Conservation (phyloP, 2,797 vertebrate genomes). For the Bovichtus variegatus region DNA sequence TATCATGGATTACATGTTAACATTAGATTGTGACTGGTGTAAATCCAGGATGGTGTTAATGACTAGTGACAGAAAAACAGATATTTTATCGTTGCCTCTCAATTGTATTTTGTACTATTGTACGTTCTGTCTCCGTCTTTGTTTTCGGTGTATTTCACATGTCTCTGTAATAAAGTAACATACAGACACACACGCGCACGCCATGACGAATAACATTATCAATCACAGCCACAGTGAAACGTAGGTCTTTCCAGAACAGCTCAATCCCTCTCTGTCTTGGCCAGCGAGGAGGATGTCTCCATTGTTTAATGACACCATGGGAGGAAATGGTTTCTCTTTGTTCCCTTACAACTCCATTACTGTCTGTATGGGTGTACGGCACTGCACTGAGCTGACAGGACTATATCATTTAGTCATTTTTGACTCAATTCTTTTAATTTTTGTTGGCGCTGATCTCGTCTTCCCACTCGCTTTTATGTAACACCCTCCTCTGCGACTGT, state of each 20-base stretch:
- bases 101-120: neutral
- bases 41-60: neutral
- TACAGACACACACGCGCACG: slow-evolving; percentile 2
- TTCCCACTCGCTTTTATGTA: slow-evolving; percentile 77
- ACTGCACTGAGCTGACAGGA: slow-evolving; percentile 54
- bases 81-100: neutral
- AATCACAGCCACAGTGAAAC: slow-evolving; percentile 52
- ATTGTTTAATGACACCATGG: slow-evolving; percentile 68
- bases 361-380: slow-evolving; percentile 38
- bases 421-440: slow-evolving; percentile 41
- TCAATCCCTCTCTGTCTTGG: slow-evolving; percentile 52
- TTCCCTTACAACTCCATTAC: slow-evolving; percentile 69
- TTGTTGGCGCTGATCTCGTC: slow-evolving; percentile 53
- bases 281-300: slow-evolving; percentile 65
- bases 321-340: slow-evolving; percentile 69
- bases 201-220: slow-evolving; percentile 49
- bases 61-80: neutral
- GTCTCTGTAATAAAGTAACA: slow-evolving; percentile 17
- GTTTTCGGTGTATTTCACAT: slow-evolving; percentile 35
- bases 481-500: slow-evolving; percentile 63
- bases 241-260: slow-evolving; percentile 39
- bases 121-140: neutral
- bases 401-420: slow-evolving; percentile 67
- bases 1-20: slow-evolving; percentile 19
- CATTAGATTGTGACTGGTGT: neutral